Conservation (phyloP, 2,888 invertebrate species). For the Dendrolimus pini region DNA sequence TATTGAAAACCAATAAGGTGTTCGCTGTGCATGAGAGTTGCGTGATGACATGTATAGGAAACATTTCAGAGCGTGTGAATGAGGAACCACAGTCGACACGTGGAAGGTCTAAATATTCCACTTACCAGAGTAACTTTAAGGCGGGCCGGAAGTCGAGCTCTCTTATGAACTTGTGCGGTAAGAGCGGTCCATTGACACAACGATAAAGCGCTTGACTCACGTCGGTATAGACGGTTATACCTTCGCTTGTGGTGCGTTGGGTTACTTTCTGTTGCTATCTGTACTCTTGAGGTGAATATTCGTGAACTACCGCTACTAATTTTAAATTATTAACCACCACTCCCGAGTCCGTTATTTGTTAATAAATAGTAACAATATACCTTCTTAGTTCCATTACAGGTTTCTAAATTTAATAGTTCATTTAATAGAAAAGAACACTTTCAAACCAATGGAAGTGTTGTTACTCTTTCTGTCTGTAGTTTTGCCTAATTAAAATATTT, state of each 20-base stretch:
- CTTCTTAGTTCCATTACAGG: no score
- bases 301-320: not conserved
- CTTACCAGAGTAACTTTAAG: slow-evolving; percentile 92
- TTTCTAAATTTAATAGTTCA: no score
- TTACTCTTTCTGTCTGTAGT: no score
- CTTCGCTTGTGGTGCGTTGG: slow-evolving; percentile 66
- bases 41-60: slow-evolving; percentile 64
- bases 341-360: no score
- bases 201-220: slow-evolving; percentile 56
- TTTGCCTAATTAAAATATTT: no score
- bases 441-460: no score
- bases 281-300: slow-evolving; percentile 19
- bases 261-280: slow-evolving; percentile 53
- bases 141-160: slow-evolving; percentile 93
- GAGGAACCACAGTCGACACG: slow-evolving; percentile 87
- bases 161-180: slow-evolving; percentile 97
- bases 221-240: slow-evolving; percentile 41
- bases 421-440: no score
- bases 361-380: no score
- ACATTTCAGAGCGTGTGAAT: slow-evolving; percentile 90
- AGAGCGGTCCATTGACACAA: slow-evolving; percentile 73
- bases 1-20: slow-evolving; percentile 10
- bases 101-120: slow-evolving; percentile 89
- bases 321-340: slow-evolving; percentile 1
- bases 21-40: slow-evolving; percentile 43